phyloP scores from a whole-genome alignment of 2,888 invertebrate species.

The Drosophila parthenogenetica region DNA sequence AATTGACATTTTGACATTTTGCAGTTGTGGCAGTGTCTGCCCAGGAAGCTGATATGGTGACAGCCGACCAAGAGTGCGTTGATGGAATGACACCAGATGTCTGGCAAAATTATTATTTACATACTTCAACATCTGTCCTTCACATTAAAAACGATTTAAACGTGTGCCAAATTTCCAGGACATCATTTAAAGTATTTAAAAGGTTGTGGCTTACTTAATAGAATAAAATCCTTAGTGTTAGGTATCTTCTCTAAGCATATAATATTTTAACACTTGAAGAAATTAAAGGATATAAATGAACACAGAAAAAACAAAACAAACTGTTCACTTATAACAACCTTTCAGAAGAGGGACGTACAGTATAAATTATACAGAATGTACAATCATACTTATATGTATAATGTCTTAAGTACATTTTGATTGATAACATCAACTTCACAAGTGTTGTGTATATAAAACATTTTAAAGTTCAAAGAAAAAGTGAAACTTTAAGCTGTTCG shows the following conservation, averaged over 20 bases:
- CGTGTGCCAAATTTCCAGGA: not conserved
- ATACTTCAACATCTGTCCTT: constrained; percentile 47
- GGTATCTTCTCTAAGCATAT: too few relatives aligned
- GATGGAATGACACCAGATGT: constrained; percentile 55
- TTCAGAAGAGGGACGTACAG: too few relatives aligned
- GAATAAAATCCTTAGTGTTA: too few relatives aligned
- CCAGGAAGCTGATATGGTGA: constrained; percentile 68
- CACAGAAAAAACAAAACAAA: too few relatives aligned
- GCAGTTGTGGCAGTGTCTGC: constrained; percentile 46
- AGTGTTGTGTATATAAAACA: not conserved
- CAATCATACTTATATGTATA: not conserved
- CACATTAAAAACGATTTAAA: constrained; percentile 50
- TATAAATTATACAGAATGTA: not conserved
- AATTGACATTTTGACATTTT: constrained; percentile 80
- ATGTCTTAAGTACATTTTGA: constrained; percentile 1
- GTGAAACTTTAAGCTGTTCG: constrained; percentile 17
- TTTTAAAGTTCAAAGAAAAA: constrained; percentile 8
- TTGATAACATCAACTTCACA: constrained; percentile 9
- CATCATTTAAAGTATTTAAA: constrained; percentile 5
- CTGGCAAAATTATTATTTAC: constrained; percentile 61
- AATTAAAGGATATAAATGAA: too few relatives aligned
- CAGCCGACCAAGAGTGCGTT: constrained; percentile 68
- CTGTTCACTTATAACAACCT: too few relatives aligned
- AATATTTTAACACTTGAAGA: too few relatives aligned
- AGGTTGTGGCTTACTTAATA: not conserved